These are phyloP conservation scores for Ceratitis capitata DNA, from an alignment of 1,140 invertebrate genomes.

Conservation along the genomic window DNA sequence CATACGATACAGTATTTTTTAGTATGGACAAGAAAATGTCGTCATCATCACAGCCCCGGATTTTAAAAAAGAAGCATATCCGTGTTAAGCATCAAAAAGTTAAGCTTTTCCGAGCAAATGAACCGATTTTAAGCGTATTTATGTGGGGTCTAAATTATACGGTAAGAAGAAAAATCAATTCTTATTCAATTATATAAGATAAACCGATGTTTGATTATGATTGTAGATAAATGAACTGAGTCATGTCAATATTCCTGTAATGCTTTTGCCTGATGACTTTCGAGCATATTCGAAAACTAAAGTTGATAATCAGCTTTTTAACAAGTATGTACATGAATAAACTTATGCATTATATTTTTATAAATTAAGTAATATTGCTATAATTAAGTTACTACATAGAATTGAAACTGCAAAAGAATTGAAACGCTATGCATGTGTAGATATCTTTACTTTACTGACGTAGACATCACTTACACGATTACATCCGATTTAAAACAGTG, in stretches of 20 bases:
- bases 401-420: too few relatives aligned
- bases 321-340: slow-evolving; percentile 80
- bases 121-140: slow-evolving; percentile 97
- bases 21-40: slow-evolving; percentile 63
- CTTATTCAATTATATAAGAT: not conserved
- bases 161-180: slow-evolving; percentile 72
- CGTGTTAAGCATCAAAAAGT: slow-evolving; percentile 96
- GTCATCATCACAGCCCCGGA: slow-evolving; percentile 71
- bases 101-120: slow-evolving; percentile 98
- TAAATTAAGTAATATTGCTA: too few relatives aligned
- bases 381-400: too few relatives aligned
- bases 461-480: too few relatives aligned
- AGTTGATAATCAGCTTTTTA: slow-evolving; percentile 99
- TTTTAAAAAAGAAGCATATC: slow-evolving; percentile 95
- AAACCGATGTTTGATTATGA: slow-evolving; percentile 44
- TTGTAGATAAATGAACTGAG: slow-evolving; percentile 96
- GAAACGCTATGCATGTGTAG: too few relatives aligned
- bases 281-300: slow-evolving; percentile 96
- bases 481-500: too few relatives aligned
- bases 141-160: slow-evolving; percentile 99
- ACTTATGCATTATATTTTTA: not conserved
- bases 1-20: not conserved
- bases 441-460: too few relatives aligned
- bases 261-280: slow-evolving; percentile 99
- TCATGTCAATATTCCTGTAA: slow-evolving; percentile 98